Evolutionary conservation across 92 coral and sea anemone genomes (phyloP), one percentile per base, ranked within the genome.

Genomic region (Parazoanthus atlanticus): DNA sequence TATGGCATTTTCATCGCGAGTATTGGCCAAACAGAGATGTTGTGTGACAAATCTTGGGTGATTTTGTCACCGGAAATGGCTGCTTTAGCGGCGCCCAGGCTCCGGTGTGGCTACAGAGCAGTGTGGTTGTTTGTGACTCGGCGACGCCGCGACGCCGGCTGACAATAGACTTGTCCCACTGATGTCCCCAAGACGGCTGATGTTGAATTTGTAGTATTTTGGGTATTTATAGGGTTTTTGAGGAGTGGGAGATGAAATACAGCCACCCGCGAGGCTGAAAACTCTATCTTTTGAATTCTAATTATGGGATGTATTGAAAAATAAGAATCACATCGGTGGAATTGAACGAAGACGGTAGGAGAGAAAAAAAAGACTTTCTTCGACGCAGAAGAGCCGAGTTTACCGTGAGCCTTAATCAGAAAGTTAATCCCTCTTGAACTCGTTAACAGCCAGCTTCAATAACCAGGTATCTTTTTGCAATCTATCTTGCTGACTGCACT

Each of bases 111-210:
- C 89, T 86, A 91, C 61, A 82, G 84, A 89, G 91, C 95, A 89
- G 93, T 93, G 65, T 38, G 83, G 64, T 93, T 93, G 93, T 94
- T 94, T 94, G 94, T 93, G 91, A 84, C 80, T 78, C 84, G 97
- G 96, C 92, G 99, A 96, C 99, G 91, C 64, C 83, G 84, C 91
- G 99, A 92, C 98, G 94, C 99, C 99, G 91, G 26, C 86, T 94
- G 89, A 96, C 94, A 88, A 92, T 76, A 88, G 88, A 88, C 89
- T 87, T 81, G 85, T 88, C 91, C 91, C 86, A 83, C 96, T 92
- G 91, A 86, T 93, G 90, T 89, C 98, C 88, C 93, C 88, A 89
- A 90, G 95, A 90, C 86, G 92, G 98, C 82, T 93, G 88, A 93
- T 95, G 93, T 92, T 93, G 94, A 91, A 89, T 93, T 93, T 90